Evolutionary conservation across 2,113 vertebrate species (phyloP).

Genomic region (Prolemur simus): DNA sequence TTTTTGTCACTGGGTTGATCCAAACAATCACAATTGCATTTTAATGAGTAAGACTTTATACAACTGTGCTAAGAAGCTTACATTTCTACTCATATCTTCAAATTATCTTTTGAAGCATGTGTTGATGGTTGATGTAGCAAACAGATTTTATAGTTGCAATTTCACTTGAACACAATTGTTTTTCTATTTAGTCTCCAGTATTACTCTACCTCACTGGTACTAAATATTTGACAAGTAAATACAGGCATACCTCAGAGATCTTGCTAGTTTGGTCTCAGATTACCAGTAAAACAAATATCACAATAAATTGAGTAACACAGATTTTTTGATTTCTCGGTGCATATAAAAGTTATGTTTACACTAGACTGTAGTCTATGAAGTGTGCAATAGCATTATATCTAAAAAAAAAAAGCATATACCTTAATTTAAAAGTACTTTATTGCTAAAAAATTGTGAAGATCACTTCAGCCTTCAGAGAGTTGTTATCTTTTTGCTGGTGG

Average conservation of each 20-base stretch:
- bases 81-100: conserved; percentile 21
- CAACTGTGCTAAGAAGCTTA: background rate
- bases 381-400: background rate
- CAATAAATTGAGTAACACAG: background rate
- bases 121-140: background rate
- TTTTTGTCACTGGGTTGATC: conserved; percentile 16
- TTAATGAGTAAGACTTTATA: background rate
- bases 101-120: conserved; percentile 36
- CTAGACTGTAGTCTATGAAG: background rate
- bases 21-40: conserved; percentile 29
- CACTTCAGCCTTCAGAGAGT: background rate
- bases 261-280: background rate
- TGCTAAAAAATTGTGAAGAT: background rate
- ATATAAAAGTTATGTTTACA: background rate
- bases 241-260: background rate
- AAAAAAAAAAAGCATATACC: background rate
- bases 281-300: background rate
- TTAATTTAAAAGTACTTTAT: background rate
- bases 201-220: conserved; percentile 26
- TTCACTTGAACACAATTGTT: conserved; percentile 38
- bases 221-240: conserved; percentile 45
- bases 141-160: conserved; percentile 47
- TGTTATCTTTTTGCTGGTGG: background rate
- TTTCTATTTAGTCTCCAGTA: conserved; percentile 49
- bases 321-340: background rate